Percentiles rank a stretch among this genome's conserved stretches.
Evolutionary conservation across 2,797 vertebrate genomes (phyloP).

Genomic region (Champsocephalus gunnari): DNA sequence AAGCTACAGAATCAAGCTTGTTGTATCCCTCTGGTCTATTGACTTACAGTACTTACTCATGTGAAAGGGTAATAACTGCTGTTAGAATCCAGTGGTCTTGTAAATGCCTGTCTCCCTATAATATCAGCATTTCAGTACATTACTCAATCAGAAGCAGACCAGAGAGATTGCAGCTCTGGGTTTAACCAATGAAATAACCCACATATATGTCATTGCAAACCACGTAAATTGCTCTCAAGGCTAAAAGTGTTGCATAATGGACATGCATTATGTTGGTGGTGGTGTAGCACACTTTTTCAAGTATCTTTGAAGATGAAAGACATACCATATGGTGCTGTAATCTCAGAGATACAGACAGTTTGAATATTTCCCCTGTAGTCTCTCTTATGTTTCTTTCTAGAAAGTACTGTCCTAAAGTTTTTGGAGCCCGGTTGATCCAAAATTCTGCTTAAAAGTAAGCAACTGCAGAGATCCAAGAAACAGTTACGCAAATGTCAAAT

Average conservation of each 20-base stretch:
- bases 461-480: conserved; percentile 13
- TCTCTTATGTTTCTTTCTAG: neutral
- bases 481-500: conserved; percentile 31
- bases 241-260: conserved; percentile 14
- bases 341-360: neutral
- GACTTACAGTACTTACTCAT: conserved; percentile 26
- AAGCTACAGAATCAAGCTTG: conserved; percentile 15
- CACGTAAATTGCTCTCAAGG: conserved; percentile 11
- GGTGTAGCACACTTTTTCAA: conserved; percentile 2
- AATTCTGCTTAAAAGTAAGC: conserved; percentile 16
- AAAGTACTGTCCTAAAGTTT: neutral
- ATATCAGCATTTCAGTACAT: conserved; percentile 17
- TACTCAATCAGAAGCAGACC: neutral
- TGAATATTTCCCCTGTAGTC: neutral
- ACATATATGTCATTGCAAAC: conserved; percentile 16
- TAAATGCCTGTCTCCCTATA: conserved; percentile 23
- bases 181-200: neutral
- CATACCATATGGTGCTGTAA: neutral
- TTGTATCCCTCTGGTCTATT: conserved; percentile 23
- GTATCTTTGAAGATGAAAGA: conserved; percentile 10
- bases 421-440: neutral
- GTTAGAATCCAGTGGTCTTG: conserved; percentile 27
- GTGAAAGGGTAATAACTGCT: conserved; percentile 44
- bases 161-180: neutral
- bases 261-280: neutral